Percentiles rank a stretch among this genome's conserved stretches.
Conservation (phyloP, 2,797 vertebrate species). For the Pogonophryne albipinna region DNA sequence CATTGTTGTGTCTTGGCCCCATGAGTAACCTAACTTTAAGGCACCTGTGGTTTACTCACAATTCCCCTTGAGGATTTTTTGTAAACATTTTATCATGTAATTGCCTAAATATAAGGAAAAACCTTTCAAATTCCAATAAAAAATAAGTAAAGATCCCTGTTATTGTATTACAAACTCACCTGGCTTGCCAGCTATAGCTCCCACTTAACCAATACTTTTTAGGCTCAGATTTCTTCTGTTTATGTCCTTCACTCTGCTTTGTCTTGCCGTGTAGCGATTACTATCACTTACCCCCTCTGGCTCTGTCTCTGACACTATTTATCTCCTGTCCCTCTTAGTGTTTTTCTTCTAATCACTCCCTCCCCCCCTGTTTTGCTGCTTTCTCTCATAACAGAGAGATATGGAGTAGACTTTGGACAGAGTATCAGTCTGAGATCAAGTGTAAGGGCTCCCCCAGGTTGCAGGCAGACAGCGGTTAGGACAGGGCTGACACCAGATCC, state of each 20-base stretch:
- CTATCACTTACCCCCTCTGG: conserved; percentile 20
- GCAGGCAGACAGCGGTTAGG: conserved; percentile 51
- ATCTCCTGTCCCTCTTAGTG: conserved; percentile 26
- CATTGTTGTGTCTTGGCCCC: background rate
- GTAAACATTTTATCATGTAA: background rate
- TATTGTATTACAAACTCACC: background rate
- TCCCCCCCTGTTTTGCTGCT: conserved; percentile 17
- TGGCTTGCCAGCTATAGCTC: background rate
- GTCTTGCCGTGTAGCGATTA: conserved; percentile 19
- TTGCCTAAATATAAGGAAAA: background rate
- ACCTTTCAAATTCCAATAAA: background rate
- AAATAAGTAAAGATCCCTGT: background rate
- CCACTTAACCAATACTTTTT: background rate
- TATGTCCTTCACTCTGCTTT: conserved; percentile 25
- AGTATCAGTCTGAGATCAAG: conserved; percentile 66
- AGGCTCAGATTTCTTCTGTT: conserved; percentile 40
- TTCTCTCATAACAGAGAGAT: conserved; percentile 59
- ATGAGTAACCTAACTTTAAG: background rate
- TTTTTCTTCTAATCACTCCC: conserved; percentile 29
- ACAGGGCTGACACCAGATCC: conserved; percentile 66
- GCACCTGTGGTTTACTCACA: background rate
- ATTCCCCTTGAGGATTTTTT: background rate
- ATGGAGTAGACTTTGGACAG: conserved; percentile 44
- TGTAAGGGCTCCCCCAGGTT: conserved; percentile 54
- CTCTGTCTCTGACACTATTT: conserved; percentile 32